Conservation (phyloP, 53 echinoderm and acorn worm genomes). For the Paelopatides confundens region DNA sequence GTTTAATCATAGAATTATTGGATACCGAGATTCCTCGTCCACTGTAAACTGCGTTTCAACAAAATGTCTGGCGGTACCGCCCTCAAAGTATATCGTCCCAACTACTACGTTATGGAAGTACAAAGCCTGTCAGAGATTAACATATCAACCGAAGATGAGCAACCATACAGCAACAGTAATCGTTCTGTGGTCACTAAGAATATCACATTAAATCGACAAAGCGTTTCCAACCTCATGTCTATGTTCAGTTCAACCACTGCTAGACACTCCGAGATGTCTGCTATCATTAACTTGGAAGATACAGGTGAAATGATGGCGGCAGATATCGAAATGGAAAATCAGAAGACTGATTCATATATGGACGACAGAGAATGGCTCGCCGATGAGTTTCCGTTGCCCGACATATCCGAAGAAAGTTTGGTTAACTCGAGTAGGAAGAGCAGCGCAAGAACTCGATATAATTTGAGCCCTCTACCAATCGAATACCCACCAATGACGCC, state of each 20-base stretch:
- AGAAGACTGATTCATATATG: conserved; percentile 14
- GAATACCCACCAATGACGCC: background rate
- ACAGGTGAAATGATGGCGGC: conserved; percentile 66
- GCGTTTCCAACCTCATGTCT: conserved; percentile 87
- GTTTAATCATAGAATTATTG: conserved; percentile 95
- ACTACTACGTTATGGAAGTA: conserved; percentile 79
- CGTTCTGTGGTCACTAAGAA: conserved; percentile 60
- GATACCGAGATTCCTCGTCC: conserved; percentile 88
- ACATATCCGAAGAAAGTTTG: conserved; percentile 85
- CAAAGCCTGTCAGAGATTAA: conserved; percentile 83
- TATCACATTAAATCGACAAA: conserved; percentile 73
- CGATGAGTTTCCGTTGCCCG: conserved; percentile 87
- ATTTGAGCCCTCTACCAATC: conserved; percentile 10
- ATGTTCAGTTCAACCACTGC: conserved; percentile 92
- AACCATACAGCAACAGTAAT: background rate
- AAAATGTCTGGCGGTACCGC: conserved; percentile 38
- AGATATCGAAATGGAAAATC: conserved; percentile 28
- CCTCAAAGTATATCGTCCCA: conserved; percentile 69
- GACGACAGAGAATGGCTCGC: conserved; percentile 73
- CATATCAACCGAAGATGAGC: background rate
- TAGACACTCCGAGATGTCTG: conserved; percentile 79
- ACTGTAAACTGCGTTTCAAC: conserved; percentile 73
- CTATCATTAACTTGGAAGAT: conserved; percentile 89
- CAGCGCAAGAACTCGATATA: background rate
- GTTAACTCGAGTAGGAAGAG: conserved; percentile 32